Base-by-base conservation (phyloP, 2,888 invertebrate species). In the Dastarcus helophoroides region DNA sequence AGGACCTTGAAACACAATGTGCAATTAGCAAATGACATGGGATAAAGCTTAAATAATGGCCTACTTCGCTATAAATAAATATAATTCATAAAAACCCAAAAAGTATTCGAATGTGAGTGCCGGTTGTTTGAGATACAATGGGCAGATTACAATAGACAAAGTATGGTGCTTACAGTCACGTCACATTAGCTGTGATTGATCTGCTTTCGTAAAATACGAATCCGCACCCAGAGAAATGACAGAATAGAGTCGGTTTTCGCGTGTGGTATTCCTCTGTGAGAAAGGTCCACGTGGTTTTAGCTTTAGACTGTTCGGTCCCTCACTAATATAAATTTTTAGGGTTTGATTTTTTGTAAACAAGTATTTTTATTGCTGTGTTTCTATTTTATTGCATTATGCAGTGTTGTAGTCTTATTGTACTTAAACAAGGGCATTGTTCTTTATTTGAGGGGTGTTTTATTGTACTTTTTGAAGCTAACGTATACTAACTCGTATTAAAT, bases 151-250 rank as follows among this genome's bases (percentile, higher is more conserved):
- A 62, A 62, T 60, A 58, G 58, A 58, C 58, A 57, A 56, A 59
- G 53, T 58, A 58, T 56, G 54, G 55, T 59, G 58, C 58, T 59
- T 58, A 56, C 58, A 58, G 60, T 58, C 60, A 56, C 42, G 60
- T 61, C 62, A 60, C 58, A 62, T 62, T 62, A 61, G 52, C 54
- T 56, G 57, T 61, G 62, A 62, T 61, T 54, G 60, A 62, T 62
- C 50, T 52, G 45, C 38, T 34, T 39, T 36, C 28, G 37, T 42
- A 45, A 33, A 41, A 36, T 31, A 41, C 42, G 43, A 54, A 42
- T 47, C 27, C 44, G 37, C 43, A 35, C 50, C 50, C 50, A 50
- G 44, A 38, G 35, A 34, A 36, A 42, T 32, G 26, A 29, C 39
- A 33, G 33, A 37, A 41, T 47, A 52, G 40, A 43, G 49, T 34